Evolutionary conservation across 2,888 invertebrate genomes (phyloP).

Genomic region (Campoplex capitator): DNA sequence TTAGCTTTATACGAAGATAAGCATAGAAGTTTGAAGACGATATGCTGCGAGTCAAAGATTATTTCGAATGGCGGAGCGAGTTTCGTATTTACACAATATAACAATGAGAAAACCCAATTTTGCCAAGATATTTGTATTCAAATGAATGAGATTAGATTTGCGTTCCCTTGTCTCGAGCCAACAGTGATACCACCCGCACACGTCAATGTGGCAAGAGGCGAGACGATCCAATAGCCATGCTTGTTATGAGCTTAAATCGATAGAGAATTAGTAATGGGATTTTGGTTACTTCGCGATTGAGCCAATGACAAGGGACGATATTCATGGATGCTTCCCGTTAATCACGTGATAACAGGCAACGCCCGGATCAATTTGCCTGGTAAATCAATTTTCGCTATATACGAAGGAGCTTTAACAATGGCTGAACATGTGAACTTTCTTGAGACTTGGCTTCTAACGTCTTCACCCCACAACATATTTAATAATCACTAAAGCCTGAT

Average conservation of each 20-base stretch:
- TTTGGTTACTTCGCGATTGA: slow-evolving; percentile 42
- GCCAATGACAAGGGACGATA: slow-evolving; percentile 24
- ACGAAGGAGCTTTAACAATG: not conserved
- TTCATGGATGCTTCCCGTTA: slow-evolving; percentile 7
- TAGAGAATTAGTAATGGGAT: slow-evolving; percentile 52
- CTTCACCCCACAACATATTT: not conserved
- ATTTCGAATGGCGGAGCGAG: not conserved
- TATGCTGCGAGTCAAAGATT: slow-evolving; percentile 4
- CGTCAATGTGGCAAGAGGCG: slow-evolving; percentile 29
- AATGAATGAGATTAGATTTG: slow-evolving; percentile 74
- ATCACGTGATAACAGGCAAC: slow-evolving; percentile 36
- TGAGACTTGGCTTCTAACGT: not conserved
- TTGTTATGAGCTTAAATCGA: slow-evolving; percentile 49
- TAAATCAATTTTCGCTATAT: slow-evolving; percentile 10
- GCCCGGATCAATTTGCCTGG: slow-evolving; percentile 36
- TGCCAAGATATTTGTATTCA: slow-evolving; percentile 73
- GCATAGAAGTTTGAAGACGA: slow-evolving; percentile 15
- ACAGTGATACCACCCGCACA: slow-evolving; percentile 1
- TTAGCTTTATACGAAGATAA: slow-evolving; percentile 6
- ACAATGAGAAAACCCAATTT: slow-evolving; percentile 36
- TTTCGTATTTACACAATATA: slow-evolving; percentile 12
- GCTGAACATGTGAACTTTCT: not conserved
- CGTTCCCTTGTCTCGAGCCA: slow-evolving; percentile 51
- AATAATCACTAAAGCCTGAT: not conserved
- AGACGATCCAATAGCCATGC: slow-evolving; percentile 16